Evolutionary conservation across 2,797 vertebrate species (phyloP).

Genomic region (Novumbra hubbsi): DNA sequence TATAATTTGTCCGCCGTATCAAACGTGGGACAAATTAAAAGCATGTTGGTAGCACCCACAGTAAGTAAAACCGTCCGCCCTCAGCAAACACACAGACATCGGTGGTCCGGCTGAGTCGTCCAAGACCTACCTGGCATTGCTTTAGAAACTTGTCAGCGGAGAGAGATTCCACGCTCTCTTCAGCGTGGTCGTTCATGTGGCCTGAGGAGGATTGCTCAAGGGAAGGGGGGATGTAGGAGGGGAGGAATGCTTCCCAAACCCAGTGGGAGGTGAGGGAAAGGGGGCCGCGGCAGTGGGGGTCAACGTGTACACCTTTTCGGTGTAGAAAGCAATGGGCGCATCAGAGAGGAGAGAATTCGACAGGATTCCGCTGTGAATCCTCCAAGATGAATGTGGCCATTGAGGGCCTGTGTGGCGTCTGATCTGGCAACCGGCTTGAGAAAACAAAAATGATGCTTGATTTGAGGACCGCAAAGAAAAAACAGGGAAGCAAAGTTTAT

Average conservation of each 20-base stretch:
- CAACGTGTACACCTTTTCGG: conserved; percentile 24
- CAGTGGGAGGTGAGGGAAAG: neutral
- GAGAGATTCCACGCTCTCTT: conserved; percentile 55
- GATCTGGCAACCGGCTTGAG: conserved; percentile 59
- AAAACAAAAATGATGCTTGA: conserved; percentile 57
- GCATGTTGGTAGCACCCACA: conserved; percentile 22
- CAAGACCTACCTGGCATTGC: conserved; percentile 57
- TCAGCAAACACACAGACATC: conserved; percentile 69
- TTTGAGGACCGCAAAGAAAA: conserved; percentile 59
- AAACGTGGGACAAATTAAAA: conserved; percentile 57
- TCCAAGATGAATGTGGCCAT: conserved; percentile 65
- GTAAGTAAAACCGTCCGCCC: conserved; percentile 45
- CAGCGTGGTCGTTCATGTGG: conserved; percentile 51
- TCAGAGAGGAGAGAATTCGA: conserved; percentile 37
- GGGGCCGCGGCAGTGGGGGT: neutral
- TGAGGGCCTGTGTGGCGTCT: conserved; percentile 66
- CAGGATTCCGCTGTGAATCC: conserved; percentile 21
- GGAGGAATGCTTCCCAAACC: neutral
- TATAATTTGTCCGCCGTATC: conserved; percentile 54
- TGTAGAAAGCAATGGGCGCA: conserved; percentile 28
- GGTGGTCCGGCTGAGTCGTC: conserved; percentile 60
- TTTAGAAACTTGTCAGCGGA: conserved; percentile 69
- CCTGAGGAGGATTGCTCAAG: conserved; percentile 14
- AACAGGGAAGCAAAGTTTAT: conserved; percentile 61
- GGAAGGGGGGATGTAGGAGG: conserved; percentile 6